Evolutionary conservation across 2,797 vertebrate genomes (phyloP).

Genomic region (Falco concolor): DNA sequence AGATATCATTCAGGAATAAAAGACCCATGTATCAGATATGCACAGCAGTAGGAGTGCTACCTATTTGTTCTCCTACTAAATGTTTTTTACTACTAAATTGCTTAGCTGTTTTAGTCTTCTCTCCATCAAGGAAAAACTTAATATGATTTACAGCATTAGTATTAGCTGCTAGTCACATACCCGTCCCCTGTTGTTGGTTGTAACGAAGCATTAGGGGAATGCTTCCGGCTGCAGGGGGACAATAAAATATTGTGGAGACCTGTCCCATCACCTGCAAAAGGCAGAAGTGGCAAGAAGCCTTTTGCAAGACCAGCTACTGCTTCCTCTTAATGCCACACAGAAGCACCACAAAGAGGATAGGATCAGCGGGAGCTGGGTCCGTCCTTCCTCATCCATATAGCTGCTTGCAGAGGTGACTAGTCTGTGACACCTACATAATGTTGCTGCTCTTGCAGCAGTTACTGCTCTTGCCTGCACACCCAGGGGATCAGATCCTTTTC

Average conservation of each 20-base stretch:
- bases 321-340: accelerated
- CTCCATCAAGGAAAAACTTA: not conserved
- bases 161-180: not conserved
- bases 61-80: not conserved
- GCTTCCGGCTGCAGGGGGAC: not conserved
- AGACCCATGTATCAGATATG: not conserved
- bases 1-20: not conserved
- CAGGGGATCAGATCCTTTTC: not conserved
- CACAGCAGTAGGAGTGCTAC: not conserved
- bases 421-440: not conserved
- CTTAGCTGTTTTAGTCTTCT: not conserved
- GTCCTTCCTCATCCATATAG: not conserved
- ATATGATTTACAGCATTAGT: not conserved
- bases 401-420: not conserved
- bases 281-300: not conserved
- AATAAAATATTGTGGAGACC: not conserved
- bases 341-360: not conserved
- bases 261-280: not conserved
- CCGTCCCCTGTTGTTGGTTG: not conserved
- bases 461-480: not conserved
- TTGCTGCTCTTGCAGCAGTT: not conserved
- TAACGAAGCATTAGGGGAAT: not conserved
- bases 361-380: not conserved
- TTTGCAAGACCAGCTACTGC: not conserved
- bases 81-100: not conserved